Percentiles rank a stretch among this genome's conserved stretches.
Evolutionary conservation across 2,888 invertebrate species (phyloP).

Genomic region (Globia sparganii): DNA sequence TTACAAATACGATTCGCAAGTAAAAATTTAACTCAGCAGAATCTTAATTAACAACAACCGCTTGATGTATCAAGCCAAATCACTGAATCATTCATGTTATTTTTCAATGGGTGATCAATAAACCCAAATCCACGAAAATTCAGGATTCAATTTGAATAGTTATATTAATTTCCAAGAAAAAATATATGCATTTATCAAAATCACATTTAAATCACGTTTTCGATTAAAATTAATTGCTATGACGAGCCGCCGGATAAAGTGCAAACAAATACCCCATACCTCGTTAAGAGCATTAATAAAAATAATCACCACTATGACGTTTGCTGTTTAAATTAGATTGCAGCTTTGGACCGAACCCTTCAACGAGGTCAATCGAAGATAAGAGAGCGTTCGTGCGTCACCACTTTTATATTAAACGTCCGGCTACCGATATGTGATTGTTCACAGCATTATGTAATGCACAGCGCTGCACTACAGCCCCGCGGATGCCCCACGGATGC

Average conservation of each 20-base stretch:
- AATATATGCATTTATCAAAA: neutral
- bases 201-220: neutral
- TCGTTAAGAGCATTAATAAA: slow-evolving; percentile 48
- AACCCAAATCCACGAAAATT: neutral
- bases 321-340: slow-evolving; percentile 77
- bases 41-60: slow-evolving; percentile 45
- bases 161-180: slow-evolving; percentile 12
- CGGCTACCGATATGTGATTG: slow-evolving; percentile 64
- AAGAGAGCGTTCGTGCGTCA: slow-evolving; percentile 83
- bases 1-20: slow-evolving; percentile 48
- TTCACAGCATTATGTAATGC: slow-evolving; percentile 58
- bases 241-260: slow-evolving; percentile 16
- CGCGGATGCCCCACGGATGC: neutral
- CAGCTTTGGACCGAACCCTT: slow-evolving; percentile 79
- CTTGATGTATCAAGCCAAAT: slow-evolving; percentile 21
- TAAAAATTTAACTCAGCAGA: slow-evolving; percentile 44
- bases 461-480: slow-evolving; percentile 34
- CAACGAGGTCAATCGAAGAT: slow-evolving; percentile 85
- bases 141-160: neutral
- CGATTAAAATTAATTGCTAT: slow-evolving; percentile 19
- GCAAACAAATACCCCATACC: slow-evolving; percentile 21
- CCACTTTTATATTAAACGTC: slow-evolving; percentile 68
- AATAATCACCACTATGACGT: slow-evolving; percentile 64
- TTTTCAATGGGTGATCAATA: slow-evolving; percentile 5
- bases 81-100: slow-evolving; percentile 2